Base-by-base conservation (phyloP, 2,888 invertebrate genomes). In the Ommatoiulus sabulosus region DNA sequence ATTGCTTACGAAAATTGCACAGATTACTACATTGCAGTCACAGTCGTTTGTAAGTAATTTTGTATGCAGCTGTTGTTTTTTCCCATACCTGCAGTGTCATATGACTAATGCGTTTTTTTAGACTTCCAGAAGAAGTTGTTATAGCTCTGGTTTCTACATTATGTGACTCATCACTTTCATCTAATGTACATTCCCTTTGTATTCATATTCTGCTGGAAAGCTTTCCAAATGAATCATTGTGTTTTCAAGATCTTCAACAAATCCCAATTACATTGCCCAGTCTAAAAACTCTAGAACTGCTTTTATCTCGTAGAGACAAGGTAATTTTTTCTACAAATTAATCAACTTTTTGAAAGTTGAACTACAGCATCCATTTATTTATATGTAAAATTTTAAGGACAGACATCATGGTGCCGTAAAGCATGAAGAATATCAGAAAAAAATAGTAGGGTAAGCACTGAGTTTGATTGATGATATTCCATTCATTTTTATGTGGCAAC, bases 71-170 rank as follows among this genome's bases (percentile, higher is more conserved):
- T 72, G 48, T 48, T 72, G 4, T 72, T 20, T 6, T 52, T 52
- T 52, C 6, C 6, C 52, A 3, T n/a, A n/a, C n/a, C n/a, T n/a
- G n/a, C 10, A 72, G 20, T 24, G 24, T 72, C 24, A 7, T n/a
- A n/a, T n/a, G n/a, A n/a, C n/a, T n/a, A n/a, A n/a, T 48, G 10
- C 1, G 4, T 72, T n/a, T 87, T 72, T 85, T 4, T 43, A 88
- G 88, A 63, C 24, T 88, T 44, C 88, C 88, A 44, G 88, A 88
- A 44, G 88, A 88, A 88, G 88, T 88, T 20, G 44, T 52, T 7
- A 84, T 88, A 46, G 88, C 88, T 24, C 46, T 88, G 43, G 84
- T 63, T n/a, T 84, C 88, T 24, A 88, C 88, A 20, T 80, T 88
- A 52, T 88, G 88, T 46, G 88, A 88, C 84, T 46, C 46, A 7